These are phyloP conservation scores for Caenorhabditis sulstoni DNA, from an alignment of 2,888 invertebrate species.

Conservation along the genomic window DNA sequence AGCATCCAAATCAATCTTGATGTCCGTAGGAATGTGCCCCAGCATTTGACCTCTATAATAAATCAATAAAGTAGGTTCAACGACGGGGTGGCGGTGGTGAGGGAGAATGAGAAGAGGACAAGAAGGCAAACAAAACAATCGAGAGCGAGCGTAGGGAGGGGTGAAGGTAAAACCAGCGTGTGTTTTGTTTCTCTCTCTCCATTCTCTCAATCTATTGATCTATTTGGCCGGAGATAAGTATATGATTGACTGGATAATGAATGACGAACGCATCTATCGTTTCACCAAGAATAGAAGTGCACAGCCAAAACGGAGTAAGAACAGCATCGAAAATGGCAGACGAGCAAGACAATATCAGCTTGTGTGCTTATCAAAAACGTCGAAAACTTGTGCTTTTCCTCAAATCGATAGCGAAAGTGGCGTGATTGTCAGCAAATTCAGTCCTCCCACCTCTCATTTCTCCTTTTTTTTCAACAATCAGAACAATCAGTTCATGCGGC, in stretches of 20 bases:
- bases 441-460: neutral
- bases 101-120: constrained; percentile 51
- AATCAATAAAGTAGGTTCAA: constrained; percentile 59
- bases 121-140: constrained; percentile 57
- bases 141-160: constrained; percentile 44
- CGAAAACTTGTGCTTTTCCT: constrained; percentile 8
- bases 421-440: constrained; percentile 33
- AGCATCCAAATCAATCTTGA: constrained; percentile 12
- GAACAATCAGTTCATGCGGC: neutral
- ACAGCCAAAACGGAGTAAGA: neutral
- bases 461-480: neutral
- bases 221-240: constrained; percentile 37
- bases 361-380: constrained; percentile 31
- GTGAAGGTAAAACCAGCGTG: constrained; percentile 56
- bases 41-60: constrained; percentile 51
- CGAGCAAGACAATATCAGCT: constrained; percentile 11
- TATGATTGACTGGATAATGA: constrained; percentile 19
- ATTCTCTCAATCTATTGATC: constrained; percentile 45
- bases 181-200: constrained; percentile 47
- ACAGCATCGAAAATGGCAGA: neutral
- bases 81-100: constrained; percentile 39
- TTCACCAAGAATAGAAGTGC: neutral
- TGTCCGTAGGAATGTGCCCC: constrained; percentile 16
- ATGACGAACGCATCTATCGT: neutral
- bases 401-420: constrained; percentile 38